Evolutionary conservation across 1,140 invertebrate species (phyloP), one percentile per base, ranked within the genome.

Genomic region (Pseudomyrmex dendroicus): DNA sequence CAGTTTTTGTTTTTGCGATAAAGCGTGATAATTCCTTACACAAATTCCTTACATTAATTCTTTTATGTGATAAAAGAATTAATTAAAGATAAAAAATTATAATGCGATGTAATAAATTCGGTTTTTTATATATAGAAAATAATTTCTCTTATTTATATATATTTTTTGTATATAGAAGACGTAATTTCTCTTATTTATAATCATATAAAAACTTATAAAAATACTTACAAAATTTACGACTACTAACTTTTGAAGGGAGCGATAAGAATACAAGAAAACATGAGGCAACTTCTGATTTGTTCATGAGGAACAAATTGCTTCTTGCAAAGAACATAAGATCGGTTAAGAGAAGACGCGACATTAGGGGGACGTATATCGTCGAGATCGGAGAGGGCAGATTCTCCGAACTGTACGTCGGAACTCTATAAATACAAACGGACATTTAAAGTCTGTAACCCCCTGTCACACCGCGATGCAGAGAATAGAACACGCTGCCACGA

Each of bases 381-480:
- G 82, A 73, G 82, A 67, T 73, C 46, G 64, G 50, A 72, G 56
- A 66, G 54, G 67, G 46, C 10, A 56, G 50, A 57, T 90, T 89
- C 83, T 73, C 59, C 86, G 86, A 90, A 89, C 62, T 66, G 70
- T 44, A 77, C 73, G 82, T 72, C 73, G 83, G 56, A 84, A 72
- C 82, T 89, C 89, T 92, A 91, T 92, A 90, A 90, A 92, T 91
- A 90, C 85, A 88, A 89, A 89, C 72, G 20, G 86, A 74, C 88
- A 88, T 91, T 91, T 87, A 91, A 89, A 85, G 84, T 84, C 73
- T 77, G 85, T 85, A 78, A 83, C 68, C 84, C 74, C 48, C 73
- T 10, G 50, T 35, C 35, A 25, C 50, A 62, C 12, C 54, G 66
- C 52, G 12, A 35, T 12, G 57, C 59, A 10, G 44, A 67, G 73